Evolutionary conservation across 2,888 invertebrate species (phyloP).

Genomic region (Diaperis boleti): DNA sequence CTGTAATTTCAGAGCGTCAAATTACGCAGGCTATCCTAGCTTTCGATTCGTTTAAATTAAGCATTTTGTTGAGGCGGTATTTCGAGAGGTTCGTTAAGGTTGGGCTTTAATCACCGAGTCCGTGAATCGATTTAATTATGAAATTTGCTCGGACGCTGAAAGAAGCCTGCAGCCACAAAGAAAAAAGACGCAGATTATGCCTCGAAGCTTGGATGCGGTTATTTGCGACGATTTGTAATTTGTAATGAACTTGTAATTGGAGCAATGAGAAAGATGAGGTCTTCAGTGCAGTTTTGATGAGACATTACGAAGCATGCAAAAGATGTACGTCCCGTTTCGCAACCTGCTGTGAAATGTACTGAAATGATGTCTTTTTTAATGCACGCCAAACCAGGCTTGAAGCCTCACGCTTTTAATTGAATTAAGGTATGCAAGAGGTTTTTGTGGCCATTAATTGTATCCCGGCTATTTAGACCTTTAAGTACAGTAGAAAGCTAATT

Average conservation of each 20-base stretch:
- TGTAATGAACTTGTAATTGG: constrained; percentile 28
- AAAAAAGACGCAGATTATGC: constrained; percentile 6
- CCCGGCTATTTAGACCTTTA: too few relatives aligned
- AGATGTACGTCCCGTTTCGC: background rate
- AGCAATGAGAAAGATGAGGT: background rate
- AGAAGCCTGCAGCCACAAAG: constrained; percentile 6
- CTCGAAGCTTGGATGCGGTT: constrained; percentile 1
- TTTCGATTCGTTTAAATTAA: constrained; percentile 38
- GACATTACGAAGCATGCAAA: background rate
- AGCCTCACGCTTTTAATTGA: too few relatives aligned
- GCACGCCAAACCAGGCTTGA: too few relatives aligned
- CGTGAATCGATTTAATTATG: constrained; percentile 32
- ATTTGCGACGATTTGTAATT: constrained; percentile 15
- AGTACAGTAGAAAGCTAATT: too few relatives aligned
- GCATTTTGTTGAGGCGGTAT: constrained; percentile 18
- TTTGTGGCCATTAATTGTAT: too few relatives aligned
- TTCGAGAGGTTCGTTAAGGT: constrained; percentile 25
- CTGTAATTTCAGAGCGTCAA: constrained; percentile 49
- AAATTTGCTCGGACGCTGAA: constrained; percentile 26
- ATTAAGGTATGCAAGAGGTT: too few relatives aligned
- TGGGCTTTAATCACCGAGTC: constrained; percentile 17
- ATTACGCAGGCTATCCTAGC: constrained; percentile 38
- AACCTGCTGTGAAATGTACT: background rate
- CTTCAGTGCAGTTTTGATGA: background rate
- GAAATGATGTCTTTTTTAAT: background rate